Conservation (phyloP, 2,113 vertebrate genomes). For the Oenanthe oenanthe region DNA sequence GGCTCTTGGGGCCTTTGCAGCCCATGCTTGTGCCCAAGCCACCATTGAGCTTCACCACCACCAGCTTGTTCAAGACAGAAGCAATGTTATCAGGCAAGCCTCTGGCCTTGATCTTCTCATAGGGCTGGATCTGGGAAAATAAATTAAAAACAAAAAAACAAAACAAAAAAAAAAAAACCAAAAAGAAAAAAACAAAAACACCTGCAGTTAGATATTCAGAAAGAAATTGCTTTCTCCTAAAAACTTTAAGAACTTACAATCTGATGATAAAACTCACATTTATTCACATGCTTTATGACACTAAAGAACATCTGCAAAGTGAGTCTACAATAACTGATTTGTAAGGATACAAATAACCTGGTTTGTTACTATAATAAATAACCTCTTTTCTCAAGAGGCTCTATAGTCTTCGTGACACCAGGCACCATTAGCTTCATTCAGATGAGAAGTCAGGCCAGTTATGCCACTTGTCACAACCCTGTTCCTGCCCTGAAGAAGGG, state of each 20-base stretch:
- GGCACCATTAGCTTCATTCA: neutral
- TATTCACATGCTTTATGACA: neutral
- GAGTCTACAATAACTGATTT: neutral
- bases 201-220: neutral
- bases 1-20: constrained; percentile 95
- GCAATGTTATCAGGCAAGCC: constrained; percentile 85
- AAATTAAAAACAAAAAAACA: neutral
- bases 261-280: neutral
- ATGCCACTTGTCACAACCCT: neutral
- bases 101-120: constrained; percentile 87
- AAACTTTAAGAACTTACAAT: neutral
- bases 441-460: neutral
- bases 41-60: constrained; percentile 95
- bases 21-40: constrained; percentile 98
- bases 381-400: neutral
- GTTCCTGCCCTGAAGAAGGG: neutral
- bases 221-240: neutral
- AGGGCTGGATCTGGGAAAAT: constrained; percentile 87
- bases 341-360: neutral
- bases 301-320: neutral
- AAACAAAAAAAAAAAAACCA: too few relatives aligned
- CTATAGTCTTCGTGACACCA: neutral
- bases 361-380: neutral
- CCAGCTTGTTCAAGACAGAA: constrained; percentile 89
- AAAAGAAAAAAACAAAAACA: neutral